A percentile compares a stretch with the other conserved stretches of the same genome.
Conservation (phyloP, 2,113 vertebrate genomes). For the Hydrochoerus hydrochaeris region DNA sequence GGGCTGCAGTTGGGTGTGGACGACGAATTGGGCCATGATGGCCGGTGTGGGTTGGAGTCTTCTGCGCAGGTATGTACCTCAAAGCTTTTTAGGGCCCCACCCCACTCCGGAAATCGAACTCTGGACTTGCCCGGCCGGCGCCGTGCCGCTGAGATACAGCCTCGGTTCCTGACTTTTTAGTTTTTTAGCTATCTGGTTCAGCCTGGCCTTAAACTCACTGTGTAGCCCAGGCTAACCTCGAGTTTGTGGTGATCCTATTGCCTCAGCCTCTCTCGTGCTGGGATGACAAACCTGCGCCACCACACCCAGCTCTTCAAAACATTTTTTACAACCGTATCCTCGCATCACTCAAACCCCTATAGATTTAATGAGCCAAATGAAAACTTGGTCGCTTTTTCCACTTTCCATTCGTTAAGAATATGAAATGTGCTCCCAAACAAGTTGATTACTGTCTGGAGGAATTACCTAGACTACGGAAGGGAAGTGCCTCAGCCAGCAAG, state of each 20-base stretch:
- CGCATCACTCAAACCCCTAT: background rate
- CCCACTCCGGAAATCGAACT: too few relatives aligned
- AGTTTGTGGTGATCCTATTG: background rate
- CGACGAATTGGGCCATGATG: background rate
- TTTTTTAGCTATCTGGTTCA: background rate
- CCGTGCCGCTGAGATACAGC: too few relatives aligned
- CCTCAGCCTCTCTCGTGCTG: background rate
- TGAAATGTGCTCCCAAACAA: background rate
- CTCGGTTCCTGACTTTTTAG: background rate
- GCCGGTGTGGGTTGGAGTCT: background rate
- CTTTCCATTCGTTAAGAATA: slow-evolving; percentile 71
- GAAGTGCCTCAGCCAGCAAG: background rate
- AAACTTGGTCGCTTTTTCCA: slow-evolving; percentile 70
- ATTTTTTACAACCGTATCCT: background rate
- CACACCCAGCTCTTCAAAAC: background rate
- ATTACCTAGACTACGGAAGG: background rate
- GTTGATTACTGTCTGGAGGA: background rate
- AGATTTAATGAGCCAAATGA: slow-evolving; percentile 63
- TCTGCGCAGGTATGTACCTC: background rate
- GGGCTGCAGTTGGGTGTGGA: background rate
- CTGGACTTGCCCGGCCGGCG: too few relatives aligned
- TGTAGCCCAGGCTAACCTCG: background rate
- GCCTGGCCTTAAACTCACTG: background rate
- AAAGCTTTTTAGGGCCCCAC: background rate
- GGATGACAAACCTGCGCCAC: background rate